phyloP scores from a whole-genome alignment of 2,113 vertebrate species.

The Cyanoderma ruficeps region DNA sequence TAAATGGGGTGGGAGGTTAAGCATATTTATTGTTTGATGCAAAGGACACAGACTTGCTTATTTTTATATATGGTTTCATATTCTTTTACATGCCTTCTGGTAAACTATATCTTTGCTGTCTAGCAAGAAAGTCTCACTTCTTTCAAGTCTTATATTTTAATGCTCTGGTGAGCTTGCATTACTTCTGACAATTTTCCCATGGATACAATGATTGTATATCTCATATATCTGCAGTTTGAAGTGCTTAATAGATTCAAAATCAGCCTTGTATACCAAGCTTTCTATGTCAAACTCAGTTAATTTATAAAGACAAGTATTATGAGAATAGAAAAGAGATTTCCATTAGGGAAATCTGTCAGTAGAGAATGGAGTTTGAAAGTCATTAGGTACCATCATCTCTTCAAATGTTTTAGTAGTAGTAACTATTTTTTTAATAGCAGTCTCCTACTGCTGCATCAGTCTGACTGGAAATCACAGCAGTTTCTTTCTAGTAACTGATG shows the following conservation, averaged over 20 bases:
- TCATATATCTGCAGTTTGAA: background rate
- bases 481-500: background rate
- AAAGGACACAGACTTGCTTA: background rate
- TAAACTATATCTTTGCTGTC: background rate
- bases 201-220: background rate
- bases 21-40: background rate
- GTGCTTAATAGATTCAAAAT: background rate
- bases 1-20: background rate
- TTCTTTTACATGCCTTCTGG: background rate
- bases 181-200: background rate
- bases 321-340: background rate
- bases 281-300: background rate
- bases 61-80: background rate
- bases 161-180: background rate
- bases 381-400: background rate
- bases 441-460: background rate
- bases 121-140: background rate
- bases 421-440: background rate
- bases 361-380: background rate
- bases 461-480: background rate
- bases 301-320: background rate
- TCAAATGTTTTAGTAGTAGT: constrained; percentile 14
- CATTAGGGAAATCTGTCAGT: background rate
- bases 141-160: background rate
- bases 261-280: background rate